These are phyloP conservation scores for Notarius lentiginosus DNA, from an alignment of 2,113 vertebrate genomes.

Conservation along the genomic window DNA sequence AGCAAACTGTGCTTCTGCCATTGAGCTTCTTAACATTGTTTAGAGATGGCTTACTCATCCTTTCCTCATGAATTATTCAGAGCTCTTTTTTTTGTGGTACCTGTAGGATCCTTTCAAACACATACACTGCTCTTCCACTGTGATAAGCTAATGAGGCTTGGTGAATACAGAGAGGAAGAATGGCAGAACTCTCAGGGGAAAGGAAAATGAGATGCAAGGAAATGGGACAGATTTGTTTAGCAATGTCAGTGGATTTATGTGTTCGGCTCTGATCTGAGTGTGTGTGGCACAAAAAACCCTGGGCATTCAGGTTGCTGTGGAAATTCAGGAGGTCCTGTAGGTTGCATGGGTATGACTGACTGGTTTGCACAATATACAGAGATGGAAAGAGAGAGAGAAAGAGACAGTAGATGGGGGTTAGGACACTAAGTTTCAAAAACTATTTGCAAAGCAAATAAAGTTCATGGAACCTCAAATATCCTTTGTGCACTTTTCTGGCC, in stretches of 20 bases:
- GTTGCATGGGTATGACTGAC: slow-evolving; percentile 87
- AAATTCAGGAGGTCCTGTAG: slow-evolving; percentile 90
- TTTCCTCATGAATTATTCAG: slow-evolving; percentile 28
- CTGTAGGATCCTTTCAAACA: slow-evolving; percentile 26
- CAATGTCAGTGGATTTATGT: slow-evolving; percentile 1
- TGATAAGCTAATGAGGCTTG: slow-evolving; percentile 29
- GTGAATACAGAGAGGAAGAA: slow-evolving; percentile 7
- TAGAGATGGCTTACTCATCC: slow-evolving; percentile 11
- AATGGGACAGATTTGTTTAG: slow-evolving; percentile 28
- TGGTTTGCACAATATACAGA: slow-evolving; percentile 71
- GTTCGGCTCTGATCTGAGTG: slow-evolving; percentile 80
- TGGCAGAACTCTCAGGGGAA: neutral
- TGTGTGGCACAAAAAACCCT: slow-evolving; percentile 90
- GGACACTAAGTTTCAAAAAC: neutral
- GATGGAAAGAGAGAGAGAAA: slow-evolving; percentile 26
- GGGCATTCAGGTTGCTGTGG: slow-evolving; percentile 91
- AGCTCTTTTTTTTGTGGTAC: neutral
- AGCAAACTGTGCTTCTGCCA: slow-evolving; percentile 6
- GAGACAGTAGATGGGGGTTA: neutral
- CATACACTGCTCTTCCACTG: neutral
- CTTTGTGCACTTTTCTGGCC: neutral
- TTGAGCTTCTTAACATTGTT: slow-evolving; percentile 24
- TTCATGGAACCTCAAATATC: neutral
- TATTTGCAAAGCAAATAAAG: neutral
- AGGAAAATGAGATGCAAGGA: slow-evolving; percentile 2